Evolutionary conservation across 2,888 invertebrate genomes (phyloP), one percentile per base, ranked within the genome.

Genomic region (Clusia tigrina): DNA sequence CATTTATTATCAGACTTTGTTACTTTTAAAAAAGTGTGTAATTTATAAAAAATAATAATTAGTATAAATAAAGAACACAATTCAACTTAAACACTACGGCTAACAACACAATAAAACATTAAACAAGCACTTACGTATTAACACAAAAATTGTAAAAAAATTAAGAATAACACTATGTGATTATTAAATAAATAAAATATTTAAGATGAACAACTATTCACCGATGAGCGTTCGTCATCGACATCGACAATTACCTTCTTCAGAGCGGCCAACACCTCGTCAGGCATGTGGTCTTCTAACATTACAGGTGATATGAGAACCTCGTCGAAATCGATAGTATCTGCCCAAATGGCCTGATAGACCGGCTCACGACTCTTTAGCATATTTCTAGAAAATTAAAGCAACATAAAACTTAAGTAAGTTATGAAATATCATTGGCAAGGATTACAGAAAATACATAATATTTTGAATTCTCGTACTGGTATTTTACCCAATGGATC

Each of bases 201-300:
- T 57, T 51, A 63, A 2, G 48, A 37, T 37, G 72, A 73, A 67
- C 65, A 71, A 72, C 76, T 78, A 71, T 74, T 72, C 60, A 71
- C 65, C 67, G 80, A 74, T 65, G 75, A 70, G 71, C 71, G 76
- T 66, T 78, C 79, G 63, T 75, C 78, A 66, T 73, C 74, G 38
- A 71, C 68, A 61, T 73, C 77, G 65, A 72, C 66, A 73, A 86
- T 85, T 89, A 94, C 94, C 91, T 93, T 92, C 84, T 92, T 90
- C 67, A 95, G 86, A 25, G 93, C 94, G 67, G 91, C 89, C 72
- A 94, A 85, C 63, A 94, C 91, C 81, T 89, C 91, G 80, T 94
- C 93, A 26, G 94, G 94, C 94, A 95, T 94, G 82, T 95, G 94
- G 82, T 95, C 94, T 83, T 93, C 92, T 66, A 94, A 87, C 94